Percentiles rank a stretch among this genome's conserved stretches.
These are phyloP conservation scores for Capitulum mitella DNA, from an alignment of 2,888 invertebrate species.

Conservation along the genomic window DNA sequence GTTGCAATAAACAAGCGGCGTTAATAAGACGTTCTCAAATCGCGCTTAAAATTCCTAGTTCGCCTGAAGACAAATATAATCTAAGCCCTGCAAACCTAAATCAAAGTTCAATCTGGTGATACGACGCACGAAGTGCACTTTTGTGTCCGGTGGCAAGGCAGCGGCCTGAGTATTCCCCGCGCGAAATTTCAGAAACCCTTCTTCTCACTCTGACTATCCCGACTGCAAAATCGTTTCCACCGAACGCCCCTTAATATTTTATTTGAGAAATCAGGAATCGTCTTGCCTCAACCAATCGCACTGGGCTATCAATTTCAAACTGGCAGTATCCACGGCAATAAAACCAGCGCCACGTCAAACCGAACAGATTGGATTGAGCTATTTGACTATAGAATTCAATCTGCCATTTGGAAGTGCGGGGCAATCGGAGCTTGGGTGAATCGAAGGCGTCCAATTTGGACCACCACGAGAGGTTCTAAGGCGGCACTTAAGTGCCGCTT, in stretches of 20 bases:
- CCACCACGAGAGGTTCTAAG: neutral
- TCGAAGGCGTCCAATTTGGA: conserved; percentile 15
- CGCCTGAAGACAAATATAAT: too few species aligned
- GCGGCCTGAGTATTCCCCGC: neutral
- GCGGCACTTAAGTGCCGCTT: neutral
- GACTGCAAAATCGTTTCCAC: neutral
- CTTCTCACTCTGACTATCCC: neutral
- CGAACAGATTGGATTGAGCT: conserved; percentile 21
- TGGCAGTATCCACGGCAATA: conserved; percentile 15
- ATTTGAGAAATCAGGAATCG: conserved; percentile 18
- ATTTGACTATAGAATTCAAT: conserved; percentile 24
- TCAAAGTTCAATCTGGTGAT: neutral
- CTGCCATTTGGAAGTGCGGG: neutral
- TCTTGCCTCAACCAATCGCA: neutral
- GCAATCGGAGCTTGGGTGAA: neutral
- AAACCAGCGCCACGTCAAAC: conserved; percentile 7
- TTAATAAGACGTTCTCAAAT: too few species aligned
- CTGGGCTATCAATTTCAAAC: conserved; percentile 17
- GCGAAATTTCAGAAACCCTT: neutral
- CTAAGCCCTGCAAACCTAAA: neutral
- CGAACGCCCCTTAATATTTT: conserved; percentile 7
- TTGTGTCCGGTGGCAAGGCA: neutral
- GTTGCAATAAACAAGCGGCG: too few species aligned
- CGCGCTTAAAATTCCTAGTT: too few species aligned
- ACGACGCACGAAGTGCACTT: neutral